These are phyloP conservation scores for Dichetophora obliterata DNA, from an alignment of 2,888 invertebrate species.

Conservation along the genomic window DNA sequence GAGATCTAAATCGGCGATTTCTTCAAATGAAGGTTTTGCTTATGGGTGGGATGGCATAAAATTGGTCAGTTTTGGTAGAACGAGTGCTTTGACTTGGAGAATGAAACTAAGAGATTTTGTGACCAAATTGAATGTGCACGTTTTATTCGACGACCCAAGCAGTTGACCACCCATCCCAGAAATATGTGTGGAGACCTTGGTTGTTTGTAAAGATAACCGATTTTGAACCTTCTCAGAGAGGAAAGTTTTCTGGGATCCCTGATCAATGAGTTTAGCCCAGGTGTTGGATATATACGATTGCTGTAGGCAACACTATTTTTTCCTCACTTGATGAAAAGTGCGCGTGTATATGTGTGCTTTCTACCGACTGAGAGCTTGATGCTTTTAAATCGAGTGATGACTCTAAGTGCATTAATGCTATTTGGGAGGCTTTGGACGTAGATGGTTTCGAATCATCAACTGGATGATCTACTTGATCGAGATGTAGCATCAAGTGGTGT, in stretches of 20 bases:
- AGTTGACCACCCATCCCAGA: slow-evolving; percentile 17
- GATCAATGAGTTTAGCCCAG: slow-evolving; percentile 34
- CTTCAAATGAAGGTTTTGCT: background rate
- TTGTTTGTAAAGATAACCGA: slow-evolving; percentile 11
- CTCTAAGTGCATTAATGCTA: too few species aligned
- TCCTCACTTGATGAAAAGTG: background rate
- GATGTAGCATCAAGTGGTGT: too few species aligned
- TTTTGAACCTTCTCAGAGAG: slow-evolving; percentile 21
- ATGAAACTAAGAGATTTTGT: background rate
- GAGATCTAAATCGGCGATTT: slow-evolving; percentile 18
- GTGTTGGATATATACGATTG: slow-evolving; percentile 11
- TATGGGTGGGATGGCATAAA: background rate
- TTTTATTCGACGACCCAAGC: too few species aligned
- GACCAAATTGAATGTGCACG: too few species aligned
- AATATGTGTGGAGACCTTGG: slow-evolving; percentile 13
- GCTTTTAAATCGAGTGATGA: too few species aligned
- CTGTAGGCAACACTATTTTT: slow-evolving; percentile 9
- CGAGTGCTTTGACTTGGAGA: background rate
- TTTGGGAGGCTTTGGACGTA: too few species aligned
- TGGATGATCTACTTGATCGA: too few species aligned
- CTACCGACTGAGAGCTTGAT: too few species aligned
- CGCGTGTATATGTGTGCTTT: too few species aligned
- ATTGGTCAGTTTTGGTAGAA: background rate
- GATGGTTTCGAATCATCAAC: too few species aligned
- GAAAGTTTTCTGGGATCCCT: slow-evolving; percentile 32